Conservation (phyloP, 2,888 invertebrate genomes). For the Antitype chi region DNA sequence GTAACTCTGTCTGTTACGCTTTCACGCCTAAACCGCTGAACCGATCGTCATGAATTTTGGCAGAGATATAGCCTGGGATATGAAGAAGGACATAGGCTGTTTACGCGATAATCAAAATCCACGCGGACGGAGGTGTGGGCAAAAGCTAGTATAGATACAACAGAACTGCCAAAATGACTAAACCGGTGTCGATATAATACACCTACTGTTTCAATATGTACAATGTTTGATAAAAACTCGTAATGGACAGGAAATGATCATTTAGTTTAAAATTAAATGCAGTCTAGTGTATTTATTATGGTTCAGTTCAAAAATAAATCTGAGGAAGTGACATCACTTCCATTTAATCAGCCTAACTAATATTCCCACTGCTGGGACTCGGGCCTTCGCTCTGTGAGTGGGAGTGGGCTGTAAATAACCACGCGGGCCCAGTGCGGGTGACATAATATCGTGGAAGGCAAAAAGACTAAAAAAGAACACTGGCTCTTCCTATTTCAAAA, state of each 20-base stretch:
- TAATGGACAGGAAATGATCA: constrained; percentile 17
- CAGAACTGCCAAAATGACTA: constrained; percentile 3
- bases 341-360: neutral
- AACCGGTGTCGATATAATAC: neutral
- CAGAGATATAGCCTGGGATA: too few species aligned
- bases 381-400: neutral
- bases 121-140: too few species aligned
- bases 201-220: constrained; percentile 12
- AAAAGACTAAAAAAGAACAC: neutral
- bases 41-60: too few species aligned
- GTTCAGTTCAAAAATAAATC: neutral
- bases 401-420: neutral
- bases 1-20: too few species aligned
- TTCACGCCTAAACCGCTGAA: too few species aligned
- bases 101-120: too few species aligned
- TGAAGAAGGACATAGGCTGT: too few species aligned
- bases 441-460: neutral
- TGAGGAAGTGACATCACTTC: neutral
- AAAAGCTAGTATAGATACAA: neutral
- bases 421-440: neutral
- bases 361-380: neutral
- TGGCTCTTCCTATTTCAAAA: neutral
- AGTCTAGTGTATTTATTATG: neutral
- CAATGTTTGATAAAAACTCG: constrained; percentile 6
- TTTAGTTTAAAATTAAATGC: constrained; percentile 4